These are phyloP conservation scores for Tinea pellionella DNA, from an alignment of 2,888 invertebrate genomes.

Conservation along the genomic window DNA sequence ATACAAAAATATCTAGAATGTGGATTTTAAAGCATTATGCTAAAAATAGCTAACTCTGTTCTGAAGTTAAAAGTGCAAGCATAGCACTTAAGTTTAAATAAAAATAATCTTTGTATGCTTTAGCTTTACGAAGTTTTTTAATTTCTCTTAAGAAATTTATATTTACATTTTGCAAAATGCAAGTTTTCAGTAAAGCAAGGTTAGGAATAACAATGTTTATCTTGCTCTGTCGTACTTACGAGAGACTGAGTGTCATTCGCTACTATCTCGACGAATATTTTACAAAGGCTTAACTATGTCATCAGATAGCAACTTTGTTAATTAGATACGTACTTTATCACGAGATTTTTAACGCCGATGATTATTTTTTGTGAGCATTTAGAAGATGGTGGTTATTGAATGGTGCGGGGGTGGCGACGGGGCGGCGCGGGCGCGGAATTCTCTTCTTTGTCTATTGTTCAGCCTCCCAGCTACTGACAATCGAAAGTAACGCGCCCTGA, in stretches of 20 bases:
- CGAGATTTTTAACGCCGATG: neutral
- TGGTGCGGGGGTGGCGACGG: neutral
- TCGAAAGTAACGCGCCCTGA: conserved; percentile 13
- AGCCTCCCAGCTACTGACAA: conserved; percentile 9
- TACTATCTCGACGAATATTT: neutral
- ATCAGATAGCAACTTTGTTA: neutral
- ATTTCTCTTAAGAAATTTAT: neutral
- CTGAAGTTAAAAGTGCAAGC: neutral
- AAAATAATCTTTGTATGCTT: neutral
- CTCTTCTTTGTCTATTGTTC: conserved; percentile 13
- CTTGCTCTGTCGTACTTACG: neutral
- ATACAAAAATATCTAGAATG: neutral
- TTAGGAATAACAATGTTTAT: neutral
- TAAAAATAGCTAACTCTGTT: neutral
- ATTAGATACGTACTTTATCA: neutral
- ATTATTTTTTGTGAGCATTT: conserved; percentile 1
- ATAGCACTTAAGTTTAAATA: neutral
- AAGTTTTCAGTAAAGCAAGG: neutral
- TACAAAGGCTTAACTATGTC: neutral
- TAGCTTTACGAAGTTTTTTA: neutral
- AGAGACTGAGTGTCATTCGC: neutral
- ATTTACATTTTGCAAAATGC: neutral
- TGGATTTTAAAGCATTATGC: neutral
- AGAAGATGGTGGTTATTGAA: neutral
- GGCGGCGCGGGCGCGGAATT: neutral